Evolutionary conservation across 2,797 vertebrate genomes (phyloP), one percentile per base, ranked within the genome.

Genomic region (Gila robusta): DNA sequence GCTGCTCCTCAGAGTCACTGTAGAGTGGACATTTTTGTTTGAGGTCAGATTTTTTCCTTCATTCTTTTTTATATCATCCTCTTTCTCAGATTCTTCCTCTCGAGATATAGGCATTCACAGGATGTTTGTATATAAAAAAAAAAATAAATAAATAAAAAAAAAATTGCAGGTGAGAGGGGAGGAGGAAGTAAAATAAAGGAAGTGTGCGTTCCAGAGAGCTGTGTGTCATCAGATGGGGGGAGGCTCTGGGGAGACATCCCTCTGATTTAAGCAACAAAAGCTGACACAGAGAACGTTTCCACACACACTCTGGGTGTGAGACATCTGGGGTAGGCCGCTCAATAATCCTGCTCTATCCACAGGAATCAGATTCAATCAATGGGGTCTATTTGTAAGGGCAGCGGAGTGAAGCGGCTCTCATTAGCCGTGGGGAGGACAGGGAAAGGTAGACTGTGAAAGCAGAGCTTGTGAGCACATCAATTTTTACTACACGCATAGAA

Each of bases 321-420:
- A 87, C 89, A 62, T 94, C 94, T 91, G 88, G 83, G 83, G 79
- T 91, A 93, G 90, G 91, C 87, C 91, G 94, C 93, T 95, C 93
- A 94, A 95, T 95, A 94, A 95, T 92, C 91, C 94, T 91, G 94
- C 94, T 94, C 94, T 94, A 95, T 95, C 94, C 92, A 93, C 89
- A 92, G 93, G 93, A 96, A 95, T 96, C 94, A 94, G 92, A 94
- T 94, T 93, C 93, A 96, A 96, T 96, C 94, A 95, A 95, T 95
- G 94, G 94, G 92, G 92, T 94, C 94, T 94, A 95, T 96, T 95
- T 95, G 95, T 95, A 94, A 94, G 94, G 94, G 92, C 94, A 95
- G 93, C 91, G 89, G 93, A 95, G 94, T 94, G 92, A 93, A 93
- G 94, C 94, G 91, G 91, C 93, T 91, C 94, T 94, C 93, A 94